These are phyloP conservation scores for Calyptomena viridis DNA, from an alignment of 2,113 vertebrate genomes.

Conservation along the genomic window DNA sequence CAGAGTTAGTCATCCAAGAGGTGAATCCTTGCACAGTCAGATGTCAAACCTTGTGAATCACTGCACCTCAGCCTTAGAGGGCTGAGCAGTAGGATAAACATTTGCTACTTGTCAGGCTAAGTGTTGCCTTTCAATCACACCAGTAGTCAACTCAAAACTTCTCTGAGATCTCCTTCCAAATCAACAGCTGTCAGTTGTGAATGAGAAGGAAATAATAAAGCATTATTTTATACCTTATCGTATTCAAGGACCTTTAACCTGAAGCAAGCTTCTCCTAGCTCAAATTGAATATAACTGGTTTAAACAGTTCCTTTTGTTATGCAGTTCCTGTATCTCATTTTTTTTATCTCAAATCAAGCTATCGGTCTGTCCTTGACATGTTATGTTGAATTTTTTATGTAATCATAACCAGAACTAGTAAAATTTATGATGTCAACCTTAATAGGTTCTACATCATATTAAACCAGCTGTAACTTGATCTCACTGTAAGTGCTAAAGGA, in stretches of 20 bases:
- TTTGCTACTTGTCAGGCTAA: not conserved
- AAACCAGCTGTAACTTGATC: conserved; percentile 23
- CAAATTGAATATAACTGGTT: not conserved
- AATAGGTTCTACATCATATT: not conserved
- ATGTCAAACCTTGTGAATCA: not conserved
- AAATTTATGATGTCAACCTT: not conserved
- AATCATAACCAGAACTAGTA: not conserved
- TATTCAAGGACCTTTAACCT: conserved; percentile 5
- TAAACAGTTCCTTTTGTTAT: not conserved
- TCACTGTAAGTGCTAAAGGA: not conserved
- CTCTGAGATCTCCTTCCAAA: not conserved
- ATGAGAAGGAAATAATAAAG: not conserved
- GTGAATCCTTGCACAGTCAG: not conserved
- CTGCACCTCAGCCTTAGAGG: not conserved
- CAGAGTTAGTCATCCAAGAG: not conserved
- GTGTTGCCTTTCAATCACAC: not conserved
- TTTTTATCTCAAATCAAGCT: not conserved
- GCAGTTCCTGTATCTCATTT: not conserved
- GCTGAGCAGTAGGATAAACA: not conserved
- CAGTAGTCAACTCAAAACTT: not conserved
- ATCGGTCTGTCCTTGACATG: not conserved
- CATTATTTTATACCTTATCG: not conserved
- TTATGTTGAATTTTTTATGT: not conserved
- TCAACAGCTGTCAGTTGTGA: not conserved
- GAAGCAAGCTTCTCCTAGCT: not conserved